These are phyloP conservation scores for Ophion obscuratus DNA, from an alignment of 2,888 invertebrate genomes.

Conservation along the genomic window DNA sequence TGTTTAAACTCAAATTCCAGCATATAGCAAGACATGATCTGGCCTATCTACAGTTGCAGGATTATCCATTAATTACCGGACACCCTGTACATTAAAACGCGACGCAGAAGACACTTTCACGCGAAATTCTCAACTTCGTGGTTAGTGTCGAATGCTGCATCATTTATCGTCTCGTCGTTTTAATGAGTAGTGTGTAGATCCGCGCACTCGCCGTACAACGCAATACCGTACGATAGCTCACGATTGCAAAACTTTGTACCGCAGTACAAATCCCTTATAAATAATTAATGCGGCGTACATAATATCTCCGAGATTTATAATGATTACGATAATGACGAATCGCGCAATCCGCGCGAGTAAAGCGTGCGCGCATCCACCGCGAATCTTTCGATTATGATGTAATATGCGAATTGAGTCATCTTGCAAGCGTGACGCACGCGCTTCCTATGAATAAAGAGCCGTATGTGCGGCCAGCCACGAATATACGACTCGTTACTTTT, in stretches of 20 bases:
- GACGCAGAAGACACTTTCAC: conserved; percentile 16
- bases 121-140: conserved; percentile 18
- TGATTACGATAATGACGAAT: conserved; percentile 56
- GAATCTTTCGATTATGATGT: conserved; percentile 52
- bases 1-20: too few relatives aligned
- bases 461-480: conserved; percentile 19
- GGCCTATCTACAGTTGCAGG: too few relatives aligned
- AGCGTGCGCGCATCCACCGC: conserved; percentile 10
- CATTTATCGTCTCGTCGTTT: conserved; percentile 47
- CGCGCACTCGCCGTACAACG: neutral
- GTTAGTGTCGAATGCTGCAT: conserved; percentile 23
- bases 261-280: conserved; percentile 36
- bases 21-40: too few relatives aligned
- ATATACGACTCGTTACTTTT: conserved; percentile 5
- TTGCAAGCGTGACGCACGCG: conserved; percentile 35
- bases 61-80: too few relatives aligned
- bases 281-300: conserved; percentile 49
- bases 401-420: conserved; percentile 52
- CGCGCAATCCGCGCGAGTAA: conserved; percentile 25
- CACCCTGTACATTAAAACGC: neutral
- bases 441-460: neutral
- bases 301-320: conserved; percentile 49
- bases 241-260: conserved; percentile 22
- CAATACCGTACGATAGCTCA: conserved; percentile 7
- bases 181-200: conserved; percentile 44